Conservation (phyloP, 1,140 invertebrate genomes). For the Formica selysi region DNA sequence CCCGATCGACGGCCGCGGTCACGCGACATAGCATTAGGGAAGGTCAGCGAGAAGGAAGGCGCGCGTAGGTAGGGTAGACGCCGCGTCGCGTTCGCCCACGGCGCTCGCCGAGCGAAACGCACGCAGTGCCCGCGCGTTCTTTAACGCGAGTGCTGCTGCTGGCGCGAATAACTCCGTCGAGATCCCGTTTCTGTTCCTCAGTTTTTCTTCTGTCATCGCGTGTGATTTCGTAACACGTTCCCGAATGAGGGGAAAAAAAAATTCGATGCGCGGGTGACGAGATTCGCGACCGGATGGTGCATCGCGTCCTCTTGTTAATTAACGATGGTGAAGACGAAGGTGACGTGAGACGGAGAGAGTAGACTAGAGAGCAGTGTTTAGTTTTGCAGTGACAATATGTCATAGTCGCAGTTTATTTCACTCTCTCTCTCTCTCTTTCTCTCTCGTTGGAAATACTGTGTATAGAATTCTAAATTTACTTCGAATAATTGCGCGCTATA, state of each 20-base stretch:
- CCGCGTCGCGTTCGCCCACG: conserved; percentile 54
- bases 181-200: too few species aligned
- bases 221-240: neutral
- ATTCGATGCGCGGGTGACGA: neutral
- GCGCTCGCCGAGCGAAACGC: conserved; percentile 45
- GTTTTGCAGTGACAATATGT: conserved; percentile 6
- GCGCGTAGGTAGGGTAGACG: conserved; percentile 57
- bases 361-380: neutral
- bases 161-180: conserved; percentile 29
- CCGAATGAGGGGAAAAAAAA: neutral
- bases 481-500: neutral
- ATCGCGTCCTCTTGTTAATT: neutral
- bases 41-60: conserved; percentile 61
- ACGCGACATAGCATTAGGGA: conserved; percentile 56
- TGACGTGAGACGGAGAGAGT: neutral
- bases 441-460: neutral
- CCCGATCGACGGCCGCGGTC: conserved; percentile 34
- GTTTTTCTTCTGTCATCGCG: too few species aligned
- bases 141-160: conserved; percentile 29
- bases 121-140: conserved; percentile 32
- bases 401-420: neutral
- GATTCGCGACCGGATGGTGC: neutral
- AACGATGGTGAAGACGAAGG: neutral
- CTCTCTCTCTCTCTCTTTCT: too few species aligned
- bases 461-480: neutral